Evolutionary conservation across 2,888 invertebrate species (phyloP).

Genomic region (Spodoptera picta): DNA sequence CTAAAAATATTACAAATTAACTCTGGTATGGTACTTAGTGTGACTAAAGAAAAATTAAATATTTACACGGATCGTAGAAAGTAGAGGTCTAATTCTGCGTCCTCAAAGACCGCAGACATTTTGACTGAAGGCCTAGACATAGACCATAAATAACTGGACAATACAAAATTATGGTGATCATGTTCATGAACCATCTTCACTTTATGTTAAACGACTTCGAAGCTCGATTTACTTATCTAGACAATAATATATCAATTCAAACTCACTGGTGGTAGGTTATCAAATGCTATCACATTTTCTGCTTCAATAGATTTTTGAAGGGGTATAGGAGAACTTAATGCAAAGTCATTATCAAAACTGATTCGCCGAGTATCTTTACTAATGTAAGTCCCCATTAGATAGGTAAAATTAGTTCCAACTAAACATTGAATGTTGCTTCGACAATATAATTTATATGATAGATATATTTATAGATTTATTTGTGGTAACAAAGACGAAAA

Average conservation of each 20-base stretch:
- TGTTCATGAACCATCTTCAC: too few relatives aligned
- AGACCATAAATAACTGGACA: too few relatives aligned
- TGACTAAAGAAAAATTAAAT: too few relatives aligned
- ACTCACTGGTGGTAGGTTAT: slow-evolving; percentile 69
- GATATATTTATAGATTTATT: slow-evolving; percentile 4
- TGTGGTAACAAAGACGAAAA: slow-evolving; percentile 8
- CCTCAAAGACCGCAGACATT: too few relatives aligned
- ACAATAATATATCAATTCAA: background rate
- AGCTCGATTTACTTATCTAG: too few relatives aligned
- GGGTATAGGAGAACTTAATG: slow-evolving; percentile 67
- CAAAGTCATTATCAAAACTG: slow-evolving; percentile 81
- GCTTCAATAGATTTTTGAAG: slow-evolving; percentile 73
- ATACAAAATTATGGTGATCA: too few relatives aligned
- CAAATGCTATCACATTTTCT: slow-evolving; percentile 65
- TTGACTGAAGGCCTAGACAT: too few relatives aligned
- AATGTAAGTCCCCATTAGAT: slow-evolving; percentile 72
- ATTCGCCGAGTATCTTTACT: slow-evolving; percentile 79
- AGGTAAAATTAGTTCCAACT: slow-evolving; percentile 29
- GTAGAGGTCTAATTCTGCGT: too few relatives aligned
- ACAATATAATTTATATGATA: slow-evolving; percentile 8
- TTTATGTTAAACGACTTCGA: too few relatives aligned
- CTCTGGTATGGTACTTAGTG: too few relatives aligned
- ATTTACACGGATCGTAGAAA: too few relatives aligned
- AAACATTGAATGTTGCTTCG: slow-evolving; percentile 14
- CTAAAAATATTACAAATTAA: slow-evolving; percentile 52